Evolutionary conservation across 2,113 vertebrate species (phyloP), one percentile per base, ranked within the genome.

Genomic region (Channa maculata): DNA sequence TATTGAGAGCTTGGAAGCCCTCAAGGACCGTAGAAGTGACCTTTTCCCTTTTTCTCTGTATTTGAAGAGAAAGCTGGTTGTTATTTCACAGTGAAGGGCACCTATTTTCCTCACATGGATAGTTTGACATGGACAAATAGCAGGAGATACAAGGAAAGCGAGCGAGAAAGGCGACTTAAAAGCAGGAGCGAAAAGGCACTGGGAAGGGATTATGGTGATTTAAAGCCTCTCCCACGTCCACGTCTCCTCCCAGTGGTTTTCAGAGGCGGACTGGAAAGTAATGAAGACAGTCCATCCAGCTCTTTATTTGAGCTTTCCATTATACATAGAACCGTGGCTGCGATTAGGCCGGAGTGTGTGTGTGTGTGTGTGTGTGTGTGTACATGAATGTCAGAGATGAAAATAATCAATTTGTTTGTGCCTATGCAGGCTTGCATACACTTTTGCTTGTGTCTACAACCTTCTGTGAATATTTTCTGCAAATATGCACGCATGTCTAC

Each of bases 121-220:
- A 74, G 71, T 71, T 65, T 87, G 77, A 89, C 80, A 74, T 55
- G 8, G 74, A 86, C 72, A 85, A 88, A 91, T 61, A 83, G 73
- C 46, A 12, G 57, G 70, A 71, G 75, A 87, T 80, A 71, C 61
- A 80, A 64, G 57, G 8, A 38, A 79, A 38, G 41, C 68, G 81
- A 73, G 59, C 37, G 51, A 58, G 44, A 49, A 49, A 65, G 54
- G 24, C n/a, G 48, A 57, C 41, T 84, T 77, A 66, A 77, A 82
- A 80, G 79, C 68, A 14, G 55, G n/a, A 77, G 65, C 52, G 49
- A 80, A 77, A 77, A 71, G 45, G 71, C 73, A 49, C 65, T 41
- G 85, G 65, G 57, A 84, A 49, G 71, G 76, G 82, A 86, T 91
- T 90, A 89, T 79, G 75, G 75, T 87, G 87, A 91, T 92, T 89